A percentile compares a stretch with the other conserved stretches of the same genome.
Evolutionary conservation across 2,888 invertebrate genomes (phyloP).

Genomic region (Tetragonisca angustula): DNA sequence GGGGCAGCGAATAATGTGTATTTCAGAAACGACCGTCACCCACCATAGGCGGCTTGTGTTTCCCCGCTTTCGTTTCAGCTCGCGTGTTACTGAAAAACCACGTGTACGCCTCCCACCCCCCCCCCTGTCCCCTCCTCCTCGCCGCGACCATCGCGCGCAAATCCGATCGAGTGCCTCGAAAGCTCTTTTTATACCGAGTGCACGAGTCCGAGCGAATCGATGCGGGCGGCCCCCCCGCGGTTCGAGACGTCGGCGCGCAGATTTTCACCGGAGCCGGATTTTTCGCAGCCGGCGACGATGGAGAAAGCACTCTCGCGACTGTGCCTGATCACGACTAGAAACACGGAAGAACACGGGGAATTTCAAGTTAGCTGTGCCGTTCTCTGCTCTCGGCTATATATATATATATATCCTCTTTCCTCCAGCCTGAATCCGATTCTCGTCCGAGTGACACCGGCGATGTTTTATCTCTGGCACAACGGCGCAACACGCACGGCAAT

Average conservation of each 20-base stretch:
- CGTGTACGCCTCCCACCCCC: not conserved
- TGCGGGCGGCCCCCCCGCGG: not conserved
- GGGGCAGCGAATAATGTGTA: slow-evolving; percentile 72
- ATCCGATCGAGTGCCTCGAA: slow-evolving; percentile 29
- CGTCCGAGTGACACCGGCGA: not conserved
- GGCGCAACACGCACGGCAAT: too few relatives aligned
- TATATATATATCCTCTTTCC: slow-evolving; percentile 15
- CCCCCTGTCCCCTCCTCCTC: too few relatives aligned
- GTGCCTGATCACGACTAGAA: slow-evolving; percentile 68
- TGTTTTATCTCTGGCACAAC: not conserved
- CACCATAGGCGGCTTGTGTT: slow-evolving; percentile 47
- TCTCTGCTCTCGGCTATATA: not conserved
- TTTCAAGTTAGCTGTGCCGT: not conserved
- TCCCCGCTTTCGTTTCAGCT: slow-evolving; percentile 72
- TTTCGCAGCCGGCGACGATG: slow-evolving; percentile 50
- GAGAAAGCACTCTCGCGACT: slow-evolving; percentile 61
- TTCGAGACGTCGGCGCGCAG: not conserved
- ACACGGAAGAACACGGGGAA: slow-evolving; percentile 57
- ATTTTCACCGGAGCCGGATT: slow-evolving; percentile 55
- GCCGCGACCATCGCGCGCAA: slow-evolving; percentile 48
- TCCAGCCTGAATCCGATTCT: slow-evolving; percentile 13
- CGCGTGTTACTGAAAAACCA: slow-evolving; percentile 32
- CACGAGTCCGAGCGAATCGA: slow-evolving; percentile 10
- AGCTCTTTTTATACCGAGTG: not conserved
- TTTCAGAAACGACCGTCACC: slow-evolving; percentile 77